Evolutionary conservation across 1,140 invertebrate species (phyloP).

Genomic region (Penaeus chinensis): DNA sequence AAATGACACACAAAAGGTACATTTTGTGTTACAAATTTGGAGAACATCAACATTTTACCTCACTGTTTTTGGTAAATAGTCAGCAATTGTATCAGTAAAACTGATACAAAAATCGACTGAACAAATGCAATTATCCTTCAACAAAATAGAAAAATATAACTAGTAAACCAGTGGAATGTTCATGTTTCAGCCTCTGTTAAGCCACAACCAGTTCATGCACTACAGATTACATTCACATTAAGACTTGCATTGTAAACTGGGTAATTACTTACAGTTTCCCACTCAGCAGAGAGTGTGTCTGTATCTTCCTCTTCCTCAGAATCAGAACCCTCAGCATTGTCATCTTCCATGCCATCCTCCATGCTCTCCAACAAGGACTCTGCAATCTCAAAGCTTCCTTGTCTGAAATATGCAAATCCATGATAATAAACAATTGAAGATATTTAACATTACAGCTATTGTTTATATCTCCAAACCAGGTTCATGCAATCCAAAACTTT

Average conservation of each 20-base stretch:
- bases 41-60: no score
- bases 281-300: constrained; percentile 50
- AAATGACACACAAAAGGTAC: no score
- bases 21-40: no score
- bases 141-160: background rate
- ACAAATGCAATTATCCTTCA: no score
- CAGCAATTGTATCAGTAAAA: no score
- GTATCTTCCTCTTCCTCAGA: constrained; percentile 52
- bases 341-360: constrained; percentile 49
- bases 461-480: no score
- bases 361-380: constrained; percentile 45
- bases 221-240: no score
- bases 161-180: background rate
- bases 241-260: background rate
- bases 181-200: background rate
- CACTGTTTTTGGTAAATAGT: no score
- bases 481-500: no score
- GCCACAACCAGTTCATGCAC: no score
- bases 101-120: no score
- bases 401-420: constrained; percentile 16
- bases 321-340: constrained; percentile 23
- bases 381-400: constrained; percentile 48
- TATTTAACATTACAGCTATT: background rate
- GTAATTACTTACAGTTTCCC: constrained; percentile 40
- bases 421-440: background rate